Evolutionary conservation across 2,888 invertebrate species (phyloP), one percentile per base, ranked within the genome.

Genomic region (Laothoe populi): DNA sequence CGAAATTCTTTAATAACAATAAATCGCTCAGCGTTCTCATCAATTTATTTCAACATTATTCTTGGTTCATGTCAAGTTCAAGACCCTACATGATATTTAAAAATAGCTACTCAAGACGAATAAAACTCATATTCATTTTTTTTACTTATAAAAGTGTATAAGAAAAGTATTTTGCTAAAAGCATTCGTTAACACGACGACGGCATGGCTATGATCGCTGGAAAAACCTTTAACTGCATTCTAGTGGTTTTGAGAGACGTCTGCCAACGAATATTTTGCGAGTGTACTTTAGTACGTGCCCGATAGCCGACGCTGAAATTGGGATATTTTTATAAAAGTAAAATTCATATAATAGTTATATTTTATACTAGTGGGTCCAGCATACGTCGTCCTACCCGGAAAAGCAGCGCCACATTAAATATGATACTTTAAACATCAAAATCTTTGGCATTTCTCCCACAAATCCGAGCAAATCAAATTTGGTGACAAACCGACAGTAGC

Each of bases 121-220:
- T 24, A 10, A 26, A 44, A 31, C 23, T 26, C 5, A 4, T n/a
- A 38, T 40, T 19, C 11, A 53, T 24, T 26, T 40, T 48, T n/a
- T 58, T 26, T 58, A 66, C 57, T 42, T 48, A 40, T 38, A 60
- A 65, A 71, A 71, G 69, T 70, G 69, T 48, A 38, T 48, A 48
- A 44, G 23, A 16, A n/a, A 45, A 42, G 45, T 45, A 59, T 59
- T 81, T 82, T 74, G 69, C 74, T 82, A 78, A 82, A 84, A 83
- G 74, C 79, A 77, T 85, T 86, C 84, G 84, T 82, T 83, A 86
- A 86, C 86, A 86, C 81, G 76, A 71, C 72, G 73, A 71, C 70
- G 82, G 83, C 73, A 83, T 77, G 80, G 74, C 66, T 77, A 62
- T 70, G 73, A 75, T 70, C 71, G 67, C 66, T 64, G 74, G 74